A percentile compares a stretch with the other conserved stretches of the same genome.
Evolutionary conservation across 1,140 invertebrate species (phyloP).

Genomic region (Bombus vancouverensis): DNA sequence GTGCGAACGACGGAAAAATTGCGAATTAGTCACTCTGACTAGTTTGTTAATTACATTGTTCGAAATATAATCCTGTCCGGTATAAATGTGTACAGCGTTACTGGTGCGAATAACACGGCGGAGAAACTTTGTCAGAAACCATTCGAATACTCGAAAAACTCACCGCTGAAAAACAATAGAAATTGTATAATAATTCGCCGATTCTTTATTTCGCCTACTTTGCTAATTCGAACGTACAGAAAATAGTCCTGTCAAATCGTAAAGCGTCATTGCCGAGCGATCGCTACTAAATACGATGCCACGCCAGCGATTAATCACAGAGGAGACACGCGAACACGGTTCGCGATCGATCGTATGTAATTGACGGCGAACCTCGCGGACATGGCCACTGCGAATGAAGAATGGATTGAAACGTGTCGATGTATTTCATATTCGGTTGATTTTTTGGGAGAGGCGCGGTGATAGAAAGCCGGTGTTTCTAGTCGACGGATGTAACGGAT

Average conservation of each 20-base stretch:
- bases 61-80: no score
- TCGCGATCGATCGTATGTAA: not conserved
- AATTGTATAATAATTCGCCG: not conserved
- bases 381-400: not conserved
- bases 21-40: no score
- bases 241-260: not conserved
- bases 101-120: no score
- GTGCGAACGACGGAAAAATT: no score
- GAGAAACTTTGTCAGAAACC: not conserved
- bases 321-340: not conserved
- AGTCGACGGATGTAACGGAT: not conserved
- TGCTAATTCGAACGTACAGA: not conserved
- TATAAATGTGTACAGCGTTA: no score
- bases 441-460: fast-evolving
- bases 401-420: not conserved
- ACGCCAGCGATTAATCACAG: not conserved
- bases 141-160: not conserved
- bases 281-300: not conserved
- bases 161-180: no score
- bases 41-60: no score
- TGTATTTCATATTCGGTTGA: not conserved
- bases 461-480: no score
- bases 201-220: not conserved
- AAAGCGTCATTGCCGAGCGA: not conserved
- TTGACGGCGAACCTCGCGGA: not conserved